Conservation (phyloP, 2,797 vertebrate species). For the Sebastes iracundus region DNA sequence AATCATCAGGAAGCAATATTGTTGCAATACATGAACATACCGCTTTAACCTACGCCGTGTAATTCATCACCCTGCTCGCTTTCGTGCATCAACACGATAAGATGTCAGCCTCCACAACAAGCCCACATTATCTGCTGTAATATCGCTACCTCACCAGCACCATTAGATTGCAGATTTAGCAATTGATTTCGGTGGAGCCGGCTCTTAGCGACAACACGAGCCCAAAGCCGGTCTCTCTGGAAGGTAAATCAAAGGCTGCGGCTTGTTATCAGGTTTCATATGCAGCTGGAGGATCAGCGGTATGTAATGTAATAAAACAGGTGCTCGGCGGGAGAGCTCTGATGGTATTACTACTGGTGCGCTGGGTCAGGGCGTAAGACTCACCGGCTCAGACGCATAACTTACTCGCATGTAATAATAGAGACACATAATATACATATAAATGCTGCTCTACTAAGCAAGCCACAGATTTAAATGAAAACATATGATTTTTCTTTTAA, state of each 20-base stretch:
- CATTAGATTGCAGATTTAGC: constrained; percentile 54
- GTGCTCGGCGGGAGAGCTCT: constrained; percentile 55
- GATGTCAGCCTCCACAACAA: constrained; percentile 18
- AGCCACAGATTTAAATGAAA: not conserved
- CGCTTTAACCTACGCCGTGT: not conserved
- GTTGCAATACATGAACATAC: not conserved
- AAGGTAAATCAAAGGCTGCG: constrained; percentile 68
- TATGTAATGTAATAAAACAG: constrained; percentile 72
- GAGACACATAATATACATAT: not conserved
- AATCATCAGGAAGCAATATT: not conserved
- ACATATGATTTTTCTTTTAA: not conserved
- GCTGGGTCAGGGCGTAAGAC: constrained; percentile 48
- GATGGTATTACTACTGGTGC: constrained; percentile 66
- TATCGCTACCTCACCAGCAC: constrained; percentile 3
- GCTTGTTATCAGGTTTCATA: constrained; percentile 77
- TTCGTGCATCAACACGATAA: constrained; percentile 11
- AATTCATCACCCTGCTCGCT: not conserved
- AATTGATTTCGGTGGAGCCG: constrained; percentile 46
- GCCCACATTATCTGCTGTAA: constrained; percentile 26
- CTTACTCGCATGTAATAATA: constrained; percentile 46
- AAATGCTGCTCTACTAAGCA: not conserved
- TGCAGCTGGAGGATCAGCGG: constrained; percentile 68
- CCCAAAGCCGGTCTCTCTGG: constrained; percentile 36
- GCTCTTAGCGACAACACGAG: constrained; percentile 35
- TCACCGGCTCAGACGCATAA: constrained; percentile 51